These are phyloP conservation scores for Cheirogaleus major DNA, from an alignment of 2,797 vertebrate genomes.

Conservation along the genomic window DNA sequence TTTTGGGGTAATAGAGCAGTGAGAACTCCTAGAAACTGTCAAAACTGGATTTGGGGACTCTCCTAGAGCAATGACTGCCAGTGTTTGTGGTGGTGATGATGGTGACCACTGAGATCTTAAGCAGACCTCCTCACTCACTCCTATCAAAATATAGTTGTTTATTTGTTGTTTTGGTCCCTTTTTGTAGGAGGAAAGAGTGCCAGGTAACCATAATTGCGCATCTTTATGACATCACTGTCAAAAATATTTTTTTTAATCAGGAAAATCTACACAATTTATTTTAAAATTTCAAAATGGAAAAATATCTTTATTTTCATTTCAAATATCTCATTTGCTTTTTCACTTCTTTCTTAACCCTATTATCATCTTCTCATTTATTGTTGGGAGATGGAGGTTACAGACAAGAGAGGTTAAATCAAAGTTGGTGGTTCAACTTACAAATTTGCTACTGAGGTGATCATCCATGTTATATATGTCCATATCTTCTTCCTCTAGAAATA, in stretches of 20 bases:
- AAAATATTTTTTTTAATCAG: not conserved
- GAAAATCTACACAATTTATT: not conserved
- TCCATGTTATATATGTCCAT: not conserved
- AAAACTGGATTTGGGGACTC: not conserved
- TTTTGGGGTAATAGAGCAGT: not conserved
- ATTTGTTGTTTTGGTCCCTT: not conserved
- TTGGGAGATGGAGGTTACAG: not conserved
- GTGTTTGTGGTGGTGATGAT: not conserved
- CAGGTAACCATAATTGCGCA: not conserved
- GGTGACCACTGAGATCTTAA: not conserved
- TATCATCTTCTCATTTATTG: not conserved
- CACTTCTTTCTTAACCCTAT: not conserved
- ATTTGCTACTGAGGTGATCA: not conserved
- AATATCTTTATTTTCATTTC: not conserved
- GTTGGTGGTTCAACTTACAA: not conserved
- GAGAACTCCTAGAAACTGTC: not conserved
- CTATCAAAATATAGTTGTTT: not conserved
- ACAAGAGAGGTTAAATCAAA: not conserved
- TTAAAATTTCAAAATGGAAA: not conserved
- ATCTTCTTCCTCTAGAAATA: slow-evolving; percentile 18
- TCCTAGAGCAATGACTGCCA: not conserved
- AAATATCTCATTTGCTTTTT: not conserved
- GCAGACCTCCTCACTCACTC: not conserved
- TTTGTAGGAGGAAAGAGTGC: not conserved
- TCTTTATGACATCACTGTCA: not conserved